Conservation (phyloP, 2,888 invertebrate species). For the Tuberolachnus salignus region DNA sequence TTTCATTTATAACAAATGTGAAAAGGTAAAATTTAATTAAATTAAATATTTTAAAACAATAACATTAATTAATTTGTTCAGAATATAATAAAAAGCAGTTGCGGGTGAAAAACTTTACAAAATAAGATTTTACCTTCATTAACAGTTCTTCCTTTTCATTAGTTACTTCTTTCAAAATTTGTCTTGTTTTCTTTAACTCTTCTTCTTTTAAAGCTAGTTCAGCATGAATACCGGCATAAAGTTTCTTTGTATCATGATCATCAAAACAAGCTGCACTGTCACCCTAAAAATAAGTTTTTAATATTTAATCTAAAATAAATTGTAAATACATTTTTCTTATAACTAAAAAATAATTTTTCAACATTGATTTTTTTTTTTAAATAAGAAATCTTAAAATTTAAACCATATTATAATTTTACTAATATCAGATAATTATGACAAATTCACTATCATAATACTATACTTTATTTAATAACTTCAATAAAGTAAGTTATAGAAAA, state of each 20-base stretch:
- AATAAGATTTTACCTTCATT: constrained; percentile 31
- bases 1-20: not conserved
- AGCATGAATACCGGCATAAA: constrained; percentile 18
- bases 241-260: constrained; percentile 20
- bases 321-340: not conserved
- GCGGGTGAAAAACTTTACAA: no score
- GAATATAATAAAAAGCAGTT: not conserved
- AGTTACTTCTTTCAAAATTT: constrained; percentile 44
- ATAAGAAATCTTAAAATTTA: not conserved
- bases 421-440: no score
- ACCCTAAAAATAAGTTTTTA: constrained; percentile 26
- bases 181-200: constrained; percentile 34
- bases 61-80: not conserved
- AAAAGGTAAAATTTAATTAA: not conserved
- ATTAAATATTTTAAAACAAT: not conserved
- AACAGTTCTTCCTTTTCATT: constrained; percentile 50
- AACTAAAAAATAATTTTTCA: not conserved
- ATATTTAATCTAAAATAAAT: no score
- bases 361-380: not conserved
- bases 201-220: constrained; percentile 45
- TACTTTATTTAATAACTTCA: no score
- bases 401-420: no score
- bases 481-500: no score
- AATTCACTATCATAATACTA: no score
- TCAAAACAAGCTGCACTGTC: constrained; percentile 26